phyloP scores from a whole-genome alignment of 2,888 invertebrate genomes.

The Pollenia amentaria region DNA sequence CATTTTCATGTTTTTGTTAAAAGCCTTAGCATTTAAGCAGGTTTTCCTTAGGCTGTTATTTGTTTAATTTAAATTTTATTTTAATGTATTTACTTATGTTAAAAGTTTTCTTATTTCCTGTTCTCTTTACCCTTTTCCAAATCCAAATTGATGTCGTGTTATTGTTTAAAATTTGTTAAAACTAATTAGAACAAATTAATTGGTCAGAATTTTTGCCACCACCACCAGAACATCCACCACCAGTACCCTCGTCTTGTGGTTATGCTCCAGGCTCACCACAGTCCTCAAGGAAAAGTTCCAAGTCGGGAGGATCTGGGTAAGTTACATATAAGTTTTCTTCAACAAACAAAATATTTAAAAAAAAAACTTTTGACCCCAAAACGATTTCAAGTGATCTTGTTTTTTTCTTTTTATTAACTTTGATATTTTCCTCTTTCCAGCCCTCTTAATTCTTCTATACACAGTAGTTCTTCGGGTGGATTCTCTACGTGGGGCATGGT shows the following conservation, averaged over 20 bases:
- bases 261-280: conserved; percentile 84
- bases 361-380: too few relatives aligned
- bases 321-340: conserved; percentile 14
- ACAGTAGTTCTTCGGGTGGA: conserved; percentile 84
- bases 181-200: conserved; percentile 84
- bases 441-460: conserved; percentile 84
- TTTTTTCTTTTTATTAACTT: neutral
- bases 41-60: conserved; percentile 27
- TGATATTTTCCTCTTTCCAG: conserved; percentile 73
- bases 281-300: conserved; percentile 84
- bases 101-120: conserved; percentile 37
- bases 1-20: neutral
- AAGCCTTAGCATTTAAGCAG: neutral
- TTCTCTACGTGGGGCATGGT: conserved; percentile 84
- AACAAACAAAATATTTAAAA: too few relatives aligned
- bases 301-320: conserved; percentile 84
- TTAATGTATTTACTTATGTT: conserved; percentile 31
- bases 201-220: conserved; percentile 87
- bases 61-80: conserved; percentile 19
- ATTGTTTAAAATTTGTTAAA: conserved; percentile 51
- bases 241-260: conserved; percentile 84
- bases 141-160: conserved; percentile 62
- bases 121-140: conserved; percentile 35
- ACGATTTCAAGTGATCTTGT: neutral
- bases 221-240: conserved; percentile 87